Conservation (phyloP, 2,113 vertebrate species). For the Propithecus coquereli region DNA sequence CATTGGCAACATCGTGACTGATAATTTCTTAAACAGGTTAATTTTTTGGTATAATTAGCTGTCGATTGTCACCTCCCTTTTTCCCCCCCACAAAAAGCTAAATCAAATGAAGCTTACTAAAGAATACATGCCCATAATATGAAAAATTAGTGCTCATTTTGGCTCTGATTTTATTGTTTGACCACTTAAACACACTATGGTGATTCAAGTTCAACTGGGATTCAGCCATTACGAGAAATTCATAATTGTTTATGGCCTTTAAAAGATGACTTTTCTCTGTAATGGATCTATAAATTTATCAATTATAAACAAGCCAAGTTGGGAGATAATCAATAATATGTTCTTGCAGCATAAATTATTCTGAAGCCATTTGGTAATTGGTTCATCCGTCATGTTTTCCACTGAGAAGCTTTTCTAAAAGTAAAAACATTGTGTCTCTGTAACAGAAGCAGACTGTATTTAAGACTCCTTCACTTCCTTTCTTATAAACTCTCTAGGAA, state of each 20-base stretch:
- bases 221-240: background rate
- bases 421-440: background rate
- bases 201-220: background rate
- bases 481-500: background rate
- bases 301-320: background rate
- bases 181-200: background rate
- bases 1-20: background rate
- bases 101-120: background rate
- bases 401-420: background rate
- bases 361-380: background rate
- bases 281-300: background rate
- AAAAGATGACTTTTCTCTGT: background rate
- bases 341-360: constrained; percentile 24
- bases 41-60: background rate
- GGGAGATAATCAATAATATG: background rate
- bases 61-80: background rate
- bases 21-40: background rate
- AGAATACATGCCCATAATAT: background rate
- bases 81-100: background rate
- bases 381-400: background rate
- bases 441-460: background rate
- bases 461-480: background rate
- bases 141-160: background rate
- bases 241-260: background rate
- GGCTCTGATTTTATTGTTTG: background rate